Percentiles rank a stretch among this genome's conserved stretches.
Conservation (phyloP, 2,797 vertebrate genomes). For the Gymnocypris eckloni region DNA sequence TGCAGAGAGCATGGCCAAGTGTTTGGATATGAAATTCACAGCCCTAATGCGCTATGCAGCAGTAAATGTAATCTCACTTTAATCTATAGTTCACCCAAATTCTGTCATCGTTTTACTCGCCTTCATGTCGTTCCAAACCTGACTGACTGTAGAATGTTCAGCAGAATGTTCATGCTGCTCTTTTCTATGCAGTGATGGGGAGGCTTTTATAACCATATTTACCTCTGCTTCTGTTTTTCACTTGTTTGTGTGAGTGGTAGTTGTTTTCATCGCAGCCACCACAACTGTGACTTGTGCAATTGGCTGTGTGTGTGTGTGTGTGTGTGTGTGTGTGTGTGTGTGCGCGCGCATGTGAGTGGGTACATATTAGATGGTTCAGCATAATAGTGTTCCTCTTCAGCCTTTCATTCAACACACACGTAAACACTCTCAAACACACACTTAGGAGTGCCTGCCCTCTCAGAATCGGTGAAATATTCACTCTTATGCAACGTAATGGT, state of each 20-base stretch:
- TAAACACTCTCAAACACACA: conserved; percentile 21
- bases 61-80: background rate
- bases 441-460: conserved; percentile 10
- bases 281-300: conserved; percentile 5
- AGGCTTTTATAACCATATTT: background rate
- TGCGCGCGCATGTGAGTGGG: background rate
- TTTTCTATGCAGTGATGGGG: background rate
- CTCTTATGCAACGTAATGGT: conserved; percentile 30
- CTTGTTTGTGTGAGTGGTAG: background rate
- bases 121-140: background rate
- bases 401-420: conserved; percentile 26
- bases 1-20: background rate
- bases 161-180: background rate
- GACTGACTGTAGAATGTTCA: background rate
- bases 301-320: conserved; percentile 12
- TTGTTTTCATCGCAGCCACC: background rate
- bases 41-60: background rate
- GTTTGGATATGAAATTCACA: background rate
- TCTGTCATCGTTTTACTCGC: background rate
- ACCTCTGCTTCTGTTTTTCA: background rate
- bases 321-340: background rate
- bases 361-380: background rate
- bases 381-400: conserved; percentile 13
- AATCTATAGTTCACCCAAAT: too few relatives aligned
- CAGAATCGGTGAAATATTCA: conserved; percentile 44